Evolutionary conservation across 2,797 vertebrate species (phyloP).

Genomic region (Rhinella marina): DNA sequence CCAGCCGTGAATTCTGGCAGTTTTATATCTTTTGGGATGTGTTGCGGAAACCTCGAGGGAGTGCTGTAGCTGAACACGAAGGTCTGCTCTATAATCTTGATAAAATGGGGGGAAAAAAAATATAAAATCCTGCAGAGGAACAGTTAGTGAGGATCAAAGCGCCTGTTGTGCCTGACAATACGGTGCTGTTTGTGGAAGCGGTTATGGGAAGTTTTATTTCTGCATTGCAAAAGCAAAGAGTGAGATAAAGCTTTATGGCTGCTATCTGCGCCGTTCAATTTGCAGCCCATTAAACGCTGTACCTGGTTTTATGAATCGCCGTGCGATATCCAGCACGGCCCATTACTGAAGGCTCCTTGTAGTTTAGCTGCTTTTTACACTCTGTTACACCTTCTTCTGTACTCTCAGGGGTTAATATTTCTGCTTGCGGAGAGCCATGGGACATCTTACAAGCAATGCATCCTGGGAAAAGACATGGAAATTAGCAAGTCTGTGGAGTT

Average conservation of each 20-base stretch:
- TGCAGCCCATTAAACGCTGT: slow-evolving; percentile 7
- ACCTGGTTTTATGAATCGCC: neutral
- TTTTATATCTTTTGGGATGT: slow-evolving; percentile 27
- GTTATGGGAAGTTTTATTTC: slow-evolving; percentile 29
- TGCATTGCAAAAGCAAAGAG: neutral
- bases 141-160: neutral
- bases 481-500: too few species aligned
- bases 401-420: too few species aligned
- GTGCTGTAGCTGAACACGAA: slow-evolving; percentile 21
- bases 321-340: neutral
- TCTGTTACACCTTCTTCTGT: too few species aligned
- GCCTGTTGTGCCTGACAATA: slow-evolving; percentile 17
- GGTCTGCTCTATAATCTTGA: slow-evolving; percentile 22
- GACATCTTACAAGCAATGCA: too few species aligned
- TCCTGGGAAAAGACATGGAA: too few species aligned
- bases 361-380: too few species aligned
- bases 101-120: slow-evolving; percentile 17
- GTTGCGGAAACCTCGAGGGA: slow-evolving; percentile 38
- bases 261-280: neutral
- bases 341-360: neutral
- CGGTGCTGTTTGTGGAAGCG: neutral
- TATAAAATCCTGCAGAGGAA: slow-evolving; percentile 9
- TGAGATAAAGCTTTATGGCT: slow-evolving; percentile 3
- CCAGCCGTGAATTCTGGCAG: slow-evolving; percentile 39
- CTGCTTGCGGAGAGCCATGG: too few species aligned